Evolutionary conservation across 2,888 invertebrate genomes (phyloP).

Genomic region (Syrphus vitripennis): DNA sequence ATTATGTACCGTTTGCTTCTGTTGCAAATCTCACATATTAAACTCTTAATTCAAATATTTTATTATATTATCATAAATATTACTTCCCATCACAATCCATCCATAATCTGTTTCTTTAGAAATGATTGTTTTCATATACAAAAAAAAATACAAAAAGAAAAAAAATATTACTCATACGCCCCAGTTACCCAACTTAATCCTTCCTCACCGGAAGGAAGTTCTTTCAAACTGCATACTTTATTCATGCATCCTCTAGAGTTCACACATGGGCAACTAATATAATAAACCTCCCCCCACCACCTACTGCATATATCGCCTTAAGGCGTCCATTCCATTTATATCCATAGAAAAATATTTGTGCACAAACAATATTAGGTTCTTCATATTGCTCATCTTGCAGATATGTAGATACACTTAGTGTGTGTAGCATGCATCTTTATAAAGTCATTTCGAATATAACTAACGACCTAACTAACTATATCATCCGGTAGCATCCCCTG

Average conservation of each 20-base stretch:
- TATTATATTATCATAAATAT: background rate
- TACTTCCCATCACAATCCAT: background rate
- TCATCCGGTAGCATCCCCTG: background rate
- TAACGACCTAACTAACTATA: conserved; percentile 27
- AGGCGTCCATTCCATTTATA: conserved; percentile 12
- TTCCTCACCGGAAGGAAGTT: background rate
- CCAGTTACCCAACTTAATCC: conserved; percentile 15
- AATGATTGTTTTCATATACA: background rate
- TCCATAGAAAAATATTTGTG: conserved; percentile 52
- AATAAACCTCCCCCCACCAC: conserved; percentile 30
- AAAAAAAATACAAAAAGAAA: background rate
- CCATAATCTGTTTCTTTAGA: conserved; percentile 6
- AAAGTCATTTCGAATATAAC: conserved; percentile 38
- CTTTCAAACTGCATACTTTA: background rate
- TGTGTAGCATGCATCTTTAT: conserved; percentile 28
- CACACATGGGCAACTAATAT: conserved; percentile 51
- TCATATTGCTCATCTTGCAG: background rate
- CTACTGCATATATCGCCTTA: conserved; percentile 24
- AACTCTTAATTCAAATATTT: background rate
- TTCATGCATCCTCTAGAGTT: conserved; percentile 26
- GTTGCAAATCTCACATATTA: background rate
- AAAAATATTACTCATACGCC: conserved; percentile 30
- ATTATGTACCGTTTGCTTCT: background rate
- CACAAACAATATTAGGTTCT: conserved; percentile 42
- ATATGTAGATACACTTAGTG: background rate